Conservation (phyloP, 2,113 vertebrate species). For the Strigops habroptila region DNA sequence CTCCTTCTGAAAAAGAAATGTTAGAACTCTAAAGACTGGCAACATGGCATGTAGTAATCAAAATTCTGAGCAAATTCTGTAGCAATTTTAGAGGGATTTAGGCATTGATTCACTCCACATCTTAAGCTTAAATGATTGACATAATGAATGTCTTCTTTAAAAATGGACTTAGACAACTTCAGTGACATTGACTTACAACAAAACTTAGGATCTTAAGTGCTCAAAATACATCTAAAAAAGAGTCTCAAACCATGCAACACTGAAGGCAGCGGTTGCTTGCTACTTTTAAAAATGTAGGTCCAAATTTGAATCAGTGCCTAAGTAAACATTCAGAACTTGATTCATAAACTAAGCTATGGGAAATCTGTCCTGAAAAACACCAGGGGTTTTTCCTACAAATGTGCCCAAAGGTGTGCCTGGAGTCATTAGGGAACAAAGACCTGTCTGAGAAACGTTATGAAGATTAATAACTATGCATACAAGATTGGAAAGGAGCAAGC, state of each 20-base stretch:
- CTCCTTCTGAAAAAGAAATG: background rate
- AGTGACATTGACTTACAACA: background rate
- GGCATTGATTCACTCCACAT: background rate
- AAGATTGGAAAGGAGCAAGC: conserved; percentile 56
- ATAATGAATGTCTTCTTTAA: background rate
- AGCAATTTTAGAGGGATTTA: background rate
- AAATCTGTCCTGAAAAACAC: conserved; percentile 48
- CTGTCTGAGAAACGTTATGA: conserved; percentile 62
- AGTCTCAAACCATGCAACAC: background rate
- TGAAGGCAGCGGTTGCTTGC: background rate
- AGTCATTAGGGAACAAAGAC: conserved; percentile 65
- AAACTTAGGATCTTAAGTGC: background rate
- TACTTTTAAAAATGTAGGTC: background rate
- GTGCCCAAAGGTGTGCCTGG: conserved; percentile 47
- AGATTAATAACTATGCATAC: conserved; percentile 67
- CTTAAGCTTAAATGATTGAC: background rate
- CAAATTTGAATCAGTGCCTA: conserved; percentile 24
- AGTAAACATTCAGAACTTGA: conserved; percentile 19
- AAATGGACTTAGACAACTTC: background rate
- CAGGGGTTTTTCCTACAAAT: conserved; percentile 45
- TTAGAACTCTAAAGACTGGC: background rate
- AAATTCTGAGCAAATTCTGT: background rate
- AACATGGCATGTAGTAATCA: background rate
- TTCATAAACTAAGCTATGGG: conserved; percentile 33
- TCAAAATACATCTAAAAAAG: background rate